Conservation (phyloP, 2,797 vertebrate genomes). For the Strix occidentalis region DNA sequence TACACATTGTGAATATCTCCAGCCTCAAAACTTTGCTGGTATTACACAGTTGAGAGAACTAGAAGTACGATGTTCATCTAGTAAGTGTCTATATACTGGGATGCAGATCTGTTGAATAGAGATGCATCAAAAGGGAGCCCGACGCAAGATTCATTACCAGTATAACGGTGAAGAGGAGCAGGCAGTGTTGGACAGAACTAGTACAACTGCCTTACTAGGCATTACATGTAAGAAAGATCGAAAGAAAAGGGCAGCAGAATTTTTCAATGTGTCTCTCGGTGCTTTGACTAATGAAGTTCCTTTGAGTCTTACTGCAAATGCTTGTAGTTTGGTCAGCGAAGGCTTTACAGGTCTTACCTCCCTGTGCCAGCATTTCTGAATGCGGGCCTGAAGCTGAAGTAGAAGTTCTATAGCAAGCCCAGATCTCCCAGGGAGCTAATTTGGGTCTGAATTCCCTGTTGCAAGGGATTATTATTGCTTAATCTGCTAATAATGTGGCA, state of each 20-base stretch:
- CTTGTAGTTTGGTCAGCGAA: background rate
- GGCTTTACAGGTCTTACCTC: background rate
- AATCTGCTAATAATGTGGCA: slow-evolving; percentile 20
- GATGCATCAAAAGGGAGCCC: fast-evolving
- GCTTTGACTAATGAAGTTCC: background rate
- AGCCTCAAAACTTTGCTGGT: background rate
- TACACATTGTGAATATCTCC: background rate
- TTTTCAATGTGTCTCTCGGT: background rate
- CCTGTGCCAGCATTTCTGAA: background rate
- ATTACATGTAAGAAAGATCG: background rate
- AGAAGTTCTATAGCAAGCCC: background rate
- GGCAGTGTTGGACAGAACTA: background rate
- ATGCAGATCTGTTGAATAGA: background rate
- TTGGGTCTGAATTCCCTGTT: slow-evolving; percentile 28
- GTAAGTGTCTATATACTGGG: background rate
- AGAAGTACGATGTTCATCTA: background rate
- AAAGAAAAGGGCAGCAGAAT: background rate
- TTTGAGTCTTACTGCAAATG: background rate
- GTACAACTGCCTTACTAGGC: background rate
- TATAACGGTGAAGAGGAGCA: background rate
- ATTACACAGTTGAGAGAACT: background rate
- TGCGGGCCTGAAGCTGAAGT: background rate
- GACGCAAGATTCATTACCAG: fast-evolving
- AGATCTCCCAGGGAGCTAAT: slow-evolving; percentile 35
- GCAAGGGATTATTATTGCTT: slow-evolving; percentile 35